Evolutionary conservation across 2,888 invertebrate genomes (phyloP), one percentile per base, ranked within the genome.

Genomic region (Spatulosminthurus flaviceps): DNA sequence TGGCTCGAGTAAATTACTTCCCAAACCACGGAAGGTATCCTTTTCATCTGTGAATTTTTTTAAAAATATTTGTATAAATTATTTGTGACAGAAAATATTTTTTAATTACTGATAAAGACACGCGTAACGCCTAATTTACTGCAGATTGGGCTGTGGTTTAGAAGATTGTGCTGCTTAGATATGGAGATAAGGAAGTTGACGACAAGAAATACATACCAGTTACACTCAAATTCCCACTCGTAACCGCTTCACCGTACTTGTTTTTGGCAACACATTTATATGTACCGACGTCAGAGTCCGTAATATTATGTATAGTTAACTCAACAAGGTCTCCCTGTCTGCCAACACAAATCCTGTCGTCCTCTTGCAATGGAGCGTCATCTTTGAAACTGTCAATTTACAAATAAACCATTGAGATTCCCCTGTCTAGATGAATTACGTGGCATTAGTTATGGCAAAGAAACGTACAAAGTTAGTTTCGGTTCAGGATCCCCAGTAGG

Each of bases 401-500:
- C 16, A 64, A n/a, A 51, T n/a, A 51, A 13, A 51, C 51, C 51
- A 51, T 51, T 34, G 34, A 34, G 34, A 34, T 9, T 34, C 34
- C 34, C 34, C 34, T 9, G 34, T 34, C 5, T 67, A 60, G 4
- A 60, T n/a, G n/a, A 60, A 16, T 60, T 60, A 60, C 7, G 16
- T n/a, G n/a, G 4, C 4, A 64, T 24, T 22, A 9, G 21, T 41
- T 4, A 26, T 29, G n/a, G 34, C 9, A 34, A 19, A 34, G 21
- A 69, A 69, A 69, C 94, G 92, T 89, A 96, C 97, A 98, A 97
- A 88, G 92, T 92, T 70, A 98, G 92, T 82, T 92, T 92, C 0
- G 98, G 98, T 87, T 93, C 93, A 0, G 96, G 96, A 86, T 94
- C 92, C 13, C 96, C 96, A 85, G 92, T 92, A 76, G 95, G 93